These are phyloP conservation scores for Cheilosia vulpina DNA, from an alignment of 2,888 invertebrate species.

Conservation along the genomic window DNA sequence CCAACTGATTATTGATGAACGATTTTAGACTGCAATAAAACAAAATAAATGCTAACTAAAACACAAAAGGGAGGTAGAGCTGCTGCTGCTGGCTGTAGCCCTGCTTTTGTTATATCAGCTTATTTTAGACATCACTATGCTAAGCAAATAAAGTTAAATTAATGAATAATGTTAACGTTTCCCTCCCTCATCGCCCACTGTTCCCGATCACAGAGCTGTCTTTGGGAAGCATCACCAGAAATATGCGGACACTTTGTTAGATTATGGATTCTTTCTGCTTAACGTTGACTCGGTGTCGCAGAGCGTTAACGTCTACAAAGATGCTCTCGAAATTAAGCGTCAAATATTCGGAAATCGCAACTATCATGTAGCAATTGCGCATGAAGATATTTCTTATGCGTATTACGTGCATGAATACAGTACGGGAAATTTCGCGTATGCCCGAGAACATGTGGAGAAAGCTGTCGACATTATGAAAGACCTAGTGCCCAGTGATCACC, in stretches of 20 bases:
- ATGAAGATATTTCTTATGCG: conserved; percentile 97
- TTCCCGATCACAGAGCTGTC: conserved; percentile 77
- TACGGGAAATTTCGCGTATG: conserved; percentile 92
- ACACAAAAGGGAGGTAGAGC: too few species aligned
- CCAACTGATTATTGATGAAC: too few species aligned
- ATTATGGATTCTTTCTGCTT: conserved; percentile 95
- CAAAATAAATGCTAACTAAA: background rate
- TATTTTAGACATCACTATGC: background rate
- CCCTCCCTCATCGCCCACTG: background rate
- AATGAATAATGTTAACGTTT: conserved; percentile 4
- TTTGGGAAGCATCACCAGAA: conserved; percentile 90
- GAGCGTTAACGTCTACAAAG: conserved; percentile 93
- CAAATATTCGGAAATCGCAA: conserved; percentile 92
- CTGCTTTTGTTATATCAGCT: background rate
- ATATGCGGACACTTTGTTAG: conserved; percentile 92
- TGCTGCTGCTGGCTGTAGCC: background rate
- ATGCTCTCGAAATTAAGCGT: conserved; percentile 89
- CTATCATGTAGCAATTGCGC: conserved; percentile 94
- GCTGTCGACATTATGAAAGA: conserved; percentile 92
- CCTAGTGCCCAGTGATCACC: conserved; percentile 91
- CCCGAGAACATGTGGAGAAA: conserved; percentile 92
- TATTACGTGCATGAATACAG: conserved; percentile 96
- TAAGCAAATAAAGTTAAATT: background rate
- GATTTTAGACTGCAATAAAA: background rate
- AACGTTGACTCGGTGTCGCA: conserved; percentile 94